Evolutionary conservation across 2,888 invertebrate species (phyloP).

Genomic region (Vanessa cardui): DNA sequence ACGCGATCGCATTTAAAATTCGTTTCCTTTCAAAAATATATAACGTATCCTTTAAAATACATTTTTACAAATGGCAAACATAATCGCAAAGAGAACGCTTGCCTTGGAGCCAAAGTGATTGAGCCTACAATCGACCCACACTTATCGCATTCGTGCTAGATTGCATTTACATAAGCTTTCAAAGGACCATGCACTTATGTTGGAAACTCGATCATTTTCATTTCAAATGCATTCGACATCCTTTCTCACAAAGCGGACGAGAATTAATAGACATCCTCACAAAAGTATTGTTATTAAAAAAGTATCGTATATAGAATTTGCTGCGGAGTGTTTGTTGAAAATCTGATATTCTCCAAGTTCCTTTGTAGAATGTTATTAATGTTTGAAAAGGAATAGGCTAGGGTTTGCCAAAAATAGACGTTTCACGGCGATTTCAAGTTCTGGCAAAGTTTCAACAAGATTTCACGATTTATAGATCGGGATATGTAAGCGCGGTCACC

Average conservation of each 20-base stretch:
- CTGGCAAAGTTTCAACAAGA: slow-evolving; percentile 34
- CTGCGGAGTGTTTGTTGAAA: slow-evolving; percentile 19
- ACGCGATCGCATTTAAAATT: background rate
- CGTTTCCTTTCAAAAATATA: background rate
- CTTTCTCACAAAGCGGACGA: slow-evolving; percentile 17
- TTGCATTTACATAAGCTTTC: slow-evolving; percentile 40
- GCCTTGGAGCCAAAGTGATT: slow-evolving; percentile 32
- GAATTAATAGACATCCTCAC: slow-evolving; percentile 27
- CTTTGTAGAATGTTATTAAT: slow-evolving; percentile 31
- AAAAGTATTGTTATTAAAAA: slow-evolving; percentile 25
- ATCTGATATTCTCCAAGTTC: slow-evolving; percentile 25
- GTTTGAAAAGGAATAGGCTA: slow-evolving; percentile 30
- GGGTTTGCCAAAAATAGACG: slow-evolving; percentile 31
- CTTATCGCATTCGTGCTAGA: slow-evolving; percentile 33
- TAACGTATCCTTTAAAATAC: slow-evolving; percentile 7
- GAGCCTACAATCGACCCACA: slow-evolving; percentile 31
- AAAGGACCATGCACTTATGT: slow-evolving; percentile 40
- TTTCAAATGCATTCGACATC: slow-evolving; percentile 32
- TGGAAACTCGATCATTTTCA: slow-evolving; percentile 35
- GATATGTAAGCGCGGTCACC: slow-evolving; percentile 29
- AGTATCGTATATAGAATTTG: slow-evolving; percentile 8
- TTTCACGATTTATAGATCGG: slow-evolving; percentile 36
- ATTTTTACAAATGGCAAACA: slow-evolving; percentile 22
- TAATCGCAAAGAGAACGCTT: slow-evolving; percentile 29
- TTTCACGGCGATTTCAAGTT: slow-evolving; percentile 33